Percentiles rank a stretch among this genome's conserved stretches.
phyloP scores from a whole-genome alignment of 2,113 vertebrate genomes.

The Vireo altiloquus region DNA sequence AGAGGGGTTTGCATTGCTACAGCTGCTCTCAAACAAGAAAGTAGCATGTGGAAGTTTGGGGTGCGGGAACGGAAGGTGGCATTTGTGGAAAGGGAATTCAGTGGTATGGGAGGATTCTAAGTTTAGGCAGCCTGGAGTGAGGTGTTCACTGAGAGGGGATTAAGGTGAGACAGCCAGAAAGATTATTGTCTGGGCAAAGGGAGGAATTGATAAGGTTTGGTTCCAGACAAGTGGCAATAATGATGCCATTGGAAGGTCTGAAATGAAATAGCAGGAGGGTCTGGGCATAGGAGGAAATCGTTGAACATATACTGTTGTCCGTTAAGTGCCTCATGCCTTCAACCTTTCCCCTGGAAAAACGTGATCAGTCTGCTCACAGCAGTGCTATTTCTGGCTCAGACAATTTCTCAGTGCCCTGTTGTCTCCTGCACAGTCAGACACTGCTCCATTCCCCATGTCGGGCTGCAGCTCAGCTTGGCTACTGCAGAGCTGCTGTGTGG shows the following conservation, averaged over 20 bases:
- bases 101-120: background rate
- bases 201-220: background rate
- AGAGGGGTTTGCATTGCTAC: background rate
- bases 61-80: background rate
- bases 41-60: background rate
- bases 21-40: background rate
- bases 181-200: background rate
- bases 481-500: background rate
- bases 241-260: background rate
- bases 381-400: constrained; percentile 12
- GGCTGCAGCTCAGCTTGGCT: background rate
- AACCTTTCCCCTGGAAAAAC: background rate
- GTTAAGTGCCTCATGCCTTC: background rate
- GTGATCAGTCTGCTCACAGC: background rate
- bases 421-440: background rate
- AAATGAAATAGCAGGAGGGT: background rate
- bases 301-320: background rate
- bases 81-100: background rate
- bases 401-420: background rate
- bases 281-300: background rate
- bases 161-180: background rate
- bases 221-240: background rate
- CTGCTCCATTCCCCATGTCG: background rate
- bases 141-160: background rate
- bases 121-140: background rate